Evolutionary conservation across 1,140 invertebrate genomes (phyloP).

Genomic region (Dinoponera quadriceps): DNA sequence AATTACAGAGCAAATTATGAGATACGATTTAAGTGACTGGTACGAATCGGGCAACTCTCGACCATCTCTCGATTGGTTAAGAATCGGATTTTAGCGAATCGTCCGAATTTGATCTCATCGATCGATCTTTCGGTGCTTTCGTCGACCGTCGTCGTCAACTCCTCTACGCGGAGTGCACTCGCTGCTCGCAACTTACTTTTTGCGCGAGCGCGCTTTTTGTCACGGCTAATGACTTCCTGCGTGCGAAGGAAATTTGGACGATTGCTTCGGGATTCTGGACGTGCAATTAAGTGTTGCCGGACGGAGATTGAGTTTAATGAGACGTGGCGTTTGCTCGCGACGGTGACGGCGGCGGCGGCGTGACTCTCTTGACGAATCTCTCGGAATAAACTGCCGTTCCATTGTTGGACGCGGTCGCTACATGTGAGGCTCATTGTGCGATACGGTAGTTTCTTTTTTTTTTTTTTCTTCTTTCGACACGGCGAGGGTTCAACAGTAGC

Average conservation of each 20-base stretch:
- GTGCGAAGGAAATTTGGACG: constrained; percentile 40
- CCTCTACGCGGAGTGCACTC: neutral
- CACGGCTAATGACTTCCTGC: constrained; percentile 33
- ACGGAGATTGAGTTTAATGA: constrained; percentile 48
- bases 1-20: too few species aligned
- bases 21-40: too few species aligned
- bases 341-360: neutral
- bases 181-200: neutral
- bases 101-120: neutral
- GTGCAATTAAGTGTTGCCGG: constrained; percentile 44
- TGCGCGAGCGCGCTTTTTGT: constrained; percentile 2
- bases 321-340: neutral
- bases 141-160: neutral
- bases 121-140: neutral
- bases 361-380: constrained; percentile 32
- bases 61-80: neutral
- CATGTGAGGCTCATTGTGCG: too few species aligned
- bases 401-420: neutral
- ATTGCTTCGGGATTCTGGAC: constrained; percentile 37
- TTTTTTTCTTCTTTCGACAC: too few species aligned
- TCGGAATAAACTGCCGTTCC: neutral
- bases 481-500: too few species aligned
- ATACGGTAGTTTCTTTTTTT: too few species aligned
- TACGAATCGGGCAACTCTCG: too few species aligned
- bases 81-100: neutral